Conservation (phyloP, 2,888 invertebrate species). For the Brenthis daphne region DNA sequence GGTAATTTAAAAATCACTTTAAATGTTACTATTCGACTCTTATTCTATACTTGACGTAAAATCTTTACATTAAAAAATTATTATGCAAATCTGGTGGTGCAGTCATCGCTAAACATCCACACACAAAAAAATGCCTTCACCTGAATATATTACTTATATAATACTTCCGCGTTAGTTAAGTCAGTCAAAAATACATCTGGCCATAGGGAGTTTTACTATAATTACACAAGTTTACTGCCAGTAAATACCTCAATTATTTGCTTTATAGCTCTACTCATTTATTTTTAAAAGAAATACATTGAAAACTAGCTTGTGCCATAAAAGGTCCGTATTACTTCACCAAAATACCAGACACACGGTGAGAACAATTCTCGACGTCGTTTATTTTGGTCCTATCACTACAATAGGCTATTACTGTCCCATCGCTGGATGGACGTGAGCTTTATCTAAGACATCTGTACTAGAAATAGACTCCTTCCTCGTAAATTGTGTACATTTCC, state of each 20-base stretch:
- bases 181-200: too few species aligned
- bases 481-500: constrained; percentile 24
- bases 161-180: too few species aligned
- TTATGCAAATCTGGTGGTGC: too few species aligned
- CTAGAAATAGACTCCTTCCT: constrained; percentile 38
- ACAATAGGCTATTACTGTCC: constrained; percentile 47
- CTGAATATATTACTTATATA: too few species aligned
- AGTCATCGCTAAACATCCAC: too few species aligned
- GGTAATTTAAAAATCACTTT: too few species aligned
- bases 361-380: constrained; percentile 38
- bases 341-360: constrained; percentile 17
- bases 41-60: too few species aligned
- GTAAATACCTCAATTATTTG: neutral
- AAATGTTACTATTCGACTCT: too few species aligned
- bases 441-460: constrained; percentile 43
- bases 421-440: constrained; percentile 42
- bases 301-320: constrained; percentile 9
- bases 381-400: constrained; percentile 48
- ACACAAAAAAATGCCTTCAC: too few species aligned
- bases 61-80: too few species aligned
- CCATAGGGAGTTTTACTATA: neutral
- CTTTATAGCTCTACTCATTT: constrained; percentile 5
- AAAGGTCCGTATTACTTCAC: constrained; percentile 28
- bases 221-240: neutral
- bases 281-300: constrained; percentile 13